Evolutionary conservation across 2,888 invertebrate genomes (phyloP), one percentile per base, ranked within the genome.

Genomic region (Caenorhabditis imperialis): DNA sequence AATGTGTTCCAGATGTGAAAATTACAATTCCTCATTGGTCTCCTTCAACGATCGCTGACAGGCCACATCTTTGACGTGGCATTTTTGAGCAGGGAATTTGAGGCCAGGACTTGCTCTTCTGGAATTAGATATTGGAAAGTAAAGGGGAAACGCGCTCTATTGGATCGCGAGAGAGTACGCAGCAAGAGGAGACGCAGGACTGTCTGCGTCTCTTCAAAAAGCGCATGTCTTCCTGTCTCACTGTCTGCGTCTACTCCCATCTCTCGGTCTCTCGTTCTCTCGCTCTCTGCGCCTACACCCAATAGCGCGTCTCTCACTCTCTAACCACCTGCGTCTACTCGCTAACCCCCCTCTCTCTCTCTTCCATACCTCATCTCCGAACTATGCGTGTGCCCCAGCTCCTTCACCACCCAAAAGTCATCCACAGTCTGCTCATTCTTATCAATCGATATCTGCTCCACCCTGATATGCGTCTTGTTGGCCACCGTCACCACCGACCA

Each of bases 401-500:
- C 78, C 54, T 87, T 86, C 20, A 83, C 75, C 18, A 87, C 61
- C 79, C 79, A 85, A 27, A 89, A 77, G 18, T 81, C 85, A 80
- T 90, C 90, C 53, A 89, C 88, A 12, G 89, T 81, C 51, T 83
- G 81, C 23, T 89, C 89, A 69, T 78, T 81, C 88, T 89, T 84
- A 40, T 88, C 86, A 62, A 80, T 78, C 42, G 91, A 91, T 10
- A 93, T 92, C 91, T 97, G 96, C 88, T 96, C 94, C 75, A 95
- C 89, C 88, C 94, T 92, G 18, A 98, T 88, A 90, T 97, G 96
- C 0, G 94, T 93, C 8, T 87, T 88, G 89, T 98, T 98, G 57
- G 82, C 71, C 6, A 87, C 77, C 84, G 91, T 91, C 89, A 97
- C 90, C 69, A 94, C 91, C 0, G 94, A 93, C 89, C 94, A 98